Evolutionary conservation across 2,888 invertebrate species (phyloP).

Genomic region (Megalurothrips usitatus): DNA sequence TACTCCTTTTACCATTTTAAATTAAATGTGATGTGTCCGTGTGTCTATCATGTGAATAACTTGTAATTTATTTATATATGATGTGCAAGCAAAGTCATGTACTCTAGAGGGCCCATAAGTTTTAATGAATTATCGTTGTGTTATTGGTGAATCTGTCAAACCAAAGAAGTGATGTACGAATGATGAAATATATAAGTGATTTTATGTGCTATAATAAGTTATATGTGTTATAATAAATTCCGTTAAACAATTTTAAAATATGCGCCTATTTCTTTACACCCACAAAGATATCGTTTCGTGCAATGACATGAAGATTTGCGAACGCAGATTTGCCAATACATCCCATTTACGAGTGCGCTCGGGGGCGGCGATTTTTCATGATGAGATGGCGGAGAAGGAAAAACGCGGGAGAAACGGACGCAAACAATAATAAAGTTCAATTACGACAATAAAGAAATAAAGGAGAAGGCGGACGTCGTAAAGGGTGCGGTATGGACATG

Average conservation of each 20-base stretch:
- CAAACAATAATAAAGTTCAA: not conserved
- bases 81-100: not conserved
- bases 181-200: not conserved
- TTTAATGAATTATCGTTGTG: constrained; percentile 3
- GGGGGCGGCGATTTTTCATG: too few species aligned
- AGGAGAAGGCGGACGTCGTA: not conserved
- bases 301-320: too few species aligned
- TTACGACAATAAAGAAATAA: not conserved
- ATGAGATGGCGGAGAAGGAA: too few species aligned
- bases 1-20: not conserved
- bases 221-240: not conserved
- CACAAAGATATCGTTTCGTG: too few species aligned
- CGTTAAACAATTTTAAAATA: not conserved
- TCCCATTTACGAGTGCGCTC: too few species aligned
- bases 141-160: constrained; percentile 15
- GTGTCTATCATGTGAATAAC: not conserved
- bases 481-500: not conserved
- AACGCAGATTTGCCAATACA: too few species aligned
- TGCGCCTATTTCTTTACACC: too few species aligned
- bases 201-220: constrained; percentile 11
- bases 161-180: constrained; percentile 23
- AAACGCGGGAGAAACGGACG: too few species aligned
- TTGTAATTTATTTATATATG: constrained; percentile 19
- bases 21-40: not conserved
- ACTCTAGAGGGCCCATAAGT: not conserved